Conservation (phyloP, 2,888 invertebrate genomes). For the Ctenicera cuprea region DNA sequence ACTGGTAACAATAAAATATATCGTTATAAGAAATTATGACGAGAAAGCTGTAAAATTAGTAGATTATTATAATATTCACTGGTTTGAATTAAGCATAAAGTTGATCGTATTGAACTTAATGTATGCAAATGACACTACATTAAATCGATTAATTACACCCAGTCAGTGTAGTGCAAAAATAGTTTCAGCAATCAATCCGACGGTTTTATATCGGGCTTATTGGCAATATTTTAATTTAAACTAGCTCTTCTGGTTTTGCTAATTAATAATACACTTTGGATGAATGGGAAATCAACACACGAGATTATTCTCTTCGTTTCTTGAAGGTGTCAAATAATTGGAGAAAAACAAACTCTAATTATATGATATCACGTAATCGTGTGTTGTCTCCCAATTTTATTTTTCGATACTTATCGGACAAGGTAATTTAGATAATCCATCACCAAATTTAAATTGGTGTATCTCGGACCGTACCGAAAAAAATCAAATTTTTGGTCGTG, state of each 20-base stretch:
- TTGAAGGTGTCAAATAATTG: constrained; percentile 8
- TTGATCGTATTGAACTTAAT: constrained; percentile 37
- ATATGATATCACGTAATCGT: constrained; percentile 6
- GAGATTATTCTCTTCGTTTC: neutral
- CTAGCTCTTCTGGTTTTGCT: constrained; percentile 32
- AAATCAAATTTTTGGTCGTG: constrained; percentile 6
- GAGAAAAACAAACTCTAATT: constrained; percentile 20
- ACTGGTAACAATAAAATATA: constrained; percentile 4
- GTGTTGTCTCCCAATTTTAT: neutral
- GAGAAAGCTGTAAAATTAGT: constrained; percentile 29
- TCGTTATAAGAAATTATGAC: constrained; percentile 9
- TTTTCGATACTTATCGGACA: constrained; percentile 10
- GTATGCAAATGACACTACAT: constrained; percentile 30
- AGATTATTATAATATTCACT: constrained; percentile 36
- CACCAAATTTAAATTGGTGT: constrained; percentile 1
- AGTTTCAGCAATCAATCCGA: constrained; percentile 27
- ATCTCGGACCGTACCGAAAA: constrained; percentile 7
- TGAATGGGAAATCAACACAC: neutral
- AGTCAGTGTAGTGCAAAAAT: constrained; percentile 28
- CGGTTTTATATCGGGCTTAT: constrained; percentile 26
- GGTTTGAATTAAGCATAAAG: constrained; percentile 33
- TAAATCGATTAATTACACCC: constrained; percentile 32
- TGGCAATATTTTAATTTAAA: constrained; percentile 30
- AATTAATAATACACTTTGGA: constrained; percentile 16
- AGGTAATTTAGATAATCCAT: constrained; percentile 25